Evolutionary conservation across 2,888 invertebrate species (phyloP).

Genomic region (Apotomis capreana): DNA sequence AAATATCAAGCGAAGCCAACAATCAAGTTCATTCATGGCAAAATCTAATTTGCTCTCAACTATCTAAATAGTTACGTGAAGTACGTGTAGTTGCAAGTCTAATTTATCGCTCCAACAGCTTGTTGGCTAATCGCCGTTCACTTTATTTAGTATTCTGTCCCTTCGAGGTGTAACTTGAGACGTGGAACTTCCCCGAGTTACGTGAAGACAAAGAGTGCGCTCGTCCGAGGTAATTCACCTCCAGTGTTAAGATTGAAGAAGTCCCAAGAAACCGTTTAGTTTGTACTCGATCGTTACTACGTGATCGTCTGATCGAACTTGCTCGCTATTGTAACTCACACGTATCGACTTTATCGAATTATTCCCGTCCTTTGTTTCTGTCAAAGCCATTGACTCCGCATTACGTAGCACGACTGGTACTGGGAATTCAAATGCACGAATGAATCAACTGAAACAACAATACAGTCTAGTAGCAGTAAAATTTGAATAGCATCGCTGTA

Average conservation of each 20-base stretch:
- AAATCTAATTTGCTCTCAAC: slow-evolving; percentile 20
- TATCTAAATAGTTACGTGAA: slow-evolving; percentile 7
- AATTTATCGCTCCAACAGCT: slow-evolving; percentile 21
- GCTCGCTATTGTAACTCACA: slow-evolving; percentile 53
- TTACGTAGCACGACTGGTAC: slow-evolving; percentile 2
- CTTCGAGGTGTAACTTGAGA: slow-evolving; percentile 32
- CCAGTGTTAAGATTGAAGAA: slow-evolving; percentile 50
- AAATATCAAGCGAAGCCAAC: slow-evolving; percentile 5
- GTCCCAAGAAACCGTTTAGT: slow-evolving; percentile 58
- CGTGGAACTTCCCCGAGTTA: slow-evolving; percentile 29
- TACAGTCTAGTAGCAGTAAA: neutral
- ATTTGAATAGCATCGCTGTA: neutral
- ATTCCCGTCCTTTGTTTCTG: slow-evolving; percentile 52
- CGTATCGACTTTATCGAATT: slow-evolving; percentile 55
- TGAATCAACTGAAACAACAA: neutral
- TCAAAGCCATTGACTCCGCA: slow-evolving; percentile 21
- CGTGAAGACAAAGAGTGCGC: slow-evolving; percentile 48
- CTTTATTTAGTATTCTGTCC: slow-evolving; percentile 40
- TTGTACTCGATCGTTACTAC: slow-evolving; percentile 62
- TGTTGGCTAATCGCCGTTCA: slow-evolving; percentile 33
- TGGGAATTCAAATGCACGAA: neutral
- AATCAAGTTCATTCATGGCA: slow-evolving; percentile 24
- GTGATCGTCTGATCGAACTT: slow-evolving; percentile 68
- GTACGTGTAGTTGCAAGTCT: slow-evolving; percentile 14
- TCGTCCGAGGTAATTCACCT: slow-evolving; percentile 48